phyloP scores from a whole-genome alignment of 1,140 invertebrate species.

The Diachasmimorpha longicaudata region DNA sequence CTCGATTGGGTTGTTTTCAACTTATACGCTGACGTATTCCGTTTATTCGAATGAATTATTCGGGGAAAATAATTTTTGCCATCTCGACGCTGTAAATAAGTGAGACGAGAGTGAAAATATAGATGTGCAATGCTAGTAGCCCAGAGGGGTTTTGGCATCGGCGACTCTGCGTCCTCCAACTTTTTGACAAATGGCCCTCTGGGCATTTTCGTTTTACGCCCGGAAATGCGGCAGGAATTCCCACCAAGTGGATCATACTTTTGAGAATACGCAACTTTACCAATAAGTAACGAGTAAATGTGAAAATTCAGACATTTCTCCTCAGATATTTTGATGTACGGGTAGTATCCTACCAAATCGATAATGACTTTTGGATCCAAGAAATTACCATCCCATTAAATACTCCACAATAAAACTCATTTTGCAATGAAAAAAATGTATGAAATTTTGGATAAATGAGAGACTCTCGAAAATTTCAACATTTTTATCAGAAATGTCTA shows the following conservation, averaged over 20 bases:
- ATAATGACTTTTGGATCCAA: too few species aligned
- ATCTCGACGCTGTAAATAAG: background rate
- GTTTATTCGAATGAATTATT: background rate
- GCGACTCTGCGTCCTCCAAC: background rate
- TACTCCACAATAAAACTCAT: too few species aligned
- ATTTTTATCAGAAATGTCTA: too few species aligned
- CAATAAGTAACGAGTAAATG: background rate
- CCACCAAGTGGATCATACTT: constrained; percentile 4
- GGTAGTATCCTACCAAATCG: too few species aligned
- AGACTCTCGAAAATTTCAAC: too few species aligned
- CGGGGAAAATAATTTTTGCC: background rate
- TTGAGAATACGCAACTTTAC: background rate
- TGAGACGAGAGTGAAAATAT: background rate
- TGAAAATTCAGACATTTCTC: background rate
- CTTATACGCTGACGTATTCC: background rate
- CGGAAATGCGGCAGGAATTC: constrained; percentile 7
- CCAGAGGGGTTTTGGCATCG: background rate
- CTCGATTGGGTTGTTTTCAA: background rate
- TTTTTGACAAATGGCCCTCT: constrained; percentile 4
- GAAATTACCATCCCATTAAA: too few species aligned
- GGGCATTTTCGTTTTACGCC: background rate
- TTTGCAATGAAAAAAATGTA: too few species aligned
- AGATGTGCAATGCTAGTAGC: background rate
- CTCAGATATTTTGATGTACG: background rate
- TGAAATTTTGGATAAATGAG: too few species aligned